These are phyloP conservation scores for Scelioninae gen. 1 DNA, from an alignment of 2,888 invertebrate genomes.

Conservation along the genomic window DNA sequence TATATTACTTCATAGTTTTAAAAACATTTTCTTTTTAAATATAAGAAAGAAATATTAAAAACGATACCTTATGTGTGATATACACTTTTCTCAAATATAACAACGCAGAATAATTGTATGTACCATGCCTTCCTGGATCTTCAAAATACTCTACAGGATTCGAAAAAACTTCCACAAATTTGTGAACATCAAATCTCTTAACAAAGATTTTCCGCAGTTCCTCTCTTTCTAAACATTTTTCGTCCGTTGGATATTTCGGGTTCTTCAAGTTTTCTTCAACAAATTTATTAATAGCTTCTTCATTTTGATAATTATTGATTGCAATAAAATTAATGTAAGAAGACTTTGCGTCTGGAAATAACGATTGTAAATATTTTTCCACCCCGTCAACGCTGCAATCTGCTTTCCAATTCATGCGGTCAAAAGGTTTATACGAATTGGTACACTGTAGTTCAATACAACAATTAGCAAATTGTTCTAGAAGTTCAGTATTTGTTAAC, in stretches of 20 bases:
- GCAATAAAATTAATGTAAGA: conserved; percentile 18
- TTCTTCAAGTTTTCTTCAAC: background rate
- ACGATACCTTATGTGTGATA: background rate
- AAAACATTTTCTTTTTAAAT: no score
- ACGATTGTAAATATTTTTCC: background rate
- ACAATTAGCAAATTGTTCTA: conserved; percentile 6
- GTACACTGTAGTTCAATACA: background rate
- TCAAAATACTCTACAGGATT: conserved; percentile 36
- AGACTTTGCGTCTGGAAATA: conserved; percentile 33
- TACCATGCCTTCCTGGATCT: conserved; percentile 13
- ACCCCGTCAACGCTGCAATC: background rate
- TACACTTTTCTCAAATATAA: conserved; percentile 13
- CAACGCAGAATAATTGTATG: conserved; percentile 5
- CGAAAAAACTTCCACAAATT: conserved; percentile 14
- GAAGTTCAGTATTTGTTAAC: background rate
- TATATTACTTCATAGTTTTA: background rate
- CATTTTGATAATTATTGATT: conserved; percentile 25
- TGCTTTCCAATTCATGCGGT: background rate
- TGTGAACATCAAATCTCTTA: background rate
- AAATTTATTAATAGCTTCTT: conserved; percentile 11
- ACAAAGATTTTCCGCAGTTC: conserved; percentile 29
- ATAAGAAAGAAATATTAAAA: conserved; percentile 3
- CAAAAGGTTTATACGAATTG: background rate
- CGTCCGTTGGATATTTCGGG: conserved; percentile 1
- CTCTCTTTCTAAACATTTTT: conserved; percentile 14